Conservation (phyloP, 2,797 vertebrate species). For the Phoebastria nigripes region DNA sequence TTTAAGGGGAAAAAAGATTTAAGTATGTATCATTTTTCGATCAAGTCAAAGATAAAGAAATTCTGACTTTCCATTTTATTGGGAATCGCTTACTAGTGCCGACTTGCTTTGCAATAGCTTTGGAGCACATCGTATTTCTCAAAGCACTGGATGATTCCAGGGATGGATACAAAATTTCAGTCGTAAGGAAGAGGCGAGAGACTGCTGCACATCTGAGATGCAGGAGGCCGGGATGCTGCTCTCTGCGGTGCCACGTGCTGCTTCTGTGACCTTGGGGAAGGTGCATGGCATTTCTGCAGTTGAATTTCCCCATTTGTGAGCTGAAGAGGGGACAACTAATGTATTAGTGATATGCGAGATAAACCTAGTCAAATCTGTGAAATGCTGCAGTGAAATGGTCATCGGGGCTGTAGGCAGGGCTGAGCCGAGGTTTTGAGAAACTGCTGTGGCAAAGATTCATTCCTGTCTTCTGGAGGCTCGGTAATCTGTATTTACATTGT, state of each 20-base stretch:
- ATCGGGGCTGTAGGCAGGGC: neutral
- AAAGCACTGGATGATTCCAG: neutral
- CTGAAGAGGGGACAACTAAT: neutral
- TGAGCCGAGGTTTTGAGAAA: neutral
- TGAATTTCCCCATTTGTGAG: neutral
- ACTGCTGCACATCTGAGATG: neutral
- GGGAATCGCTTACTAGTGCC: neutral
- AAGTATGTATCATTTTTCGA: neutral
- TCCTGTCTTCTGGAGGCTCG: neutral
- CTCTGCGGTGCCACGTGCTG: neutral
- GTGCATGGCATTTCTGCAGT: neutral
- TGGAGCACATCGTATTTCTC: neutral
- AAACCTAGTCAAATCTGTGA: neutral
- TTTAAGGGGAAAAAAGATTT: neutral
- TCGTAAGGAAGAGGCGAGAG: neutral
- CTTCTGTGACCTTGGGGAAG: neutral
- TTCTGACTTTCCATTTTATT: neutral
- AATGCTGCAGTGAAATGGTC: neutral
- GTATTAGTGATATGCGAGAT: neutral
- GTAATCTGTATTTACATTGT: neutral
- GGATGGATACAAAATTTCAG: neutral
- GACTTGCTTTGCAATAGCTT: neutral
- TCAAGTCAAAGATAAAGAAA: neutral
- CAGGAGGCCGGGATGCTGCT: neutral
- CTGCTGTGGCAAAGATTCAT: neutral